These are phyloP conservation scores for Strix uralensis DNA, from an alignment of 2,113 vertebrate species.

Conservation along the genomic window DNA sequence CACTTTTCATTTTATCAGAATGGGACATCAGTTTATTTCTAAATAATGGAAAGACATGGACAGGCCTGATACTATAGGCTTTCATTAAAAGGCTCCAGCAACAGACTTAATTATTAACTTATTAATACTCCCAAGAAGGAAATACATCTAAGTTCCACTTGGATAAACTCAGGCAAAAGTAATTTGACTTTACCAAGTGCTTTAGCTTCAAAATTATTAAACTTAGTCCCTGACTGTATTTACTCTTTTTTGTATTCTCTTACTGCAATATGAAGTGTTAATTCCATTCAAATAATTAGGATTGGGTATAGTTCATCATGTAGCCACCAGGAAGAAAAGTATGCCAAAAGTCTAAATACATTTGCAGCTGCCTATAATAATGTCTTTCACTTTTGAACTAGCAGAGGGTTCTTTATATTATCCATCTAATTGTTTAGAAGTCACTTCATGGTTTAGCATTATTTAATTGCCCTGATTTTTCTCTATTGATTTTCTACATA, in stretches of 20 bases:
- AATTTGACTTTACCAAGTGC: neutral
- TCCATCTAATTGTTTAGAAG: neutral
- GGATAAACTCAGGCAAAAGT: neutral
- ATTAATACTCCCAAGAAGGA: neutral
- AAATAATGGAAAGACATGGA: neutral
- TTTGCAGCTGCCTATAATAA: neutral
- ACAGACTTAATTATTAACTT: neutral
- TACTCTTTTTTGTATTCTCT: neutral
- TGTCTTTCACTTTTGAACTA: neutral
- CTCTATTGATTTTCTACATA: neutral
- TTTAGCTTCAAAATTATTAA: neutral
- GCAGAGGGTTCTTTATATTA: neutral
- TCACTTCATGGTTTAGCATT: neutral
- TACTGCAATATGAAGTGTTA: neutral
- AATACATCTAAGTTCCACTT: neutral
- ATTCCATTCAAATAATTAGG: neutral
- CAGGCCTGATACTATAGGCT: neutral
- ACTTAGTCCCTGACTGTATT: neutral
- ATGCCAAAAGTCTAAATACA: neutral
- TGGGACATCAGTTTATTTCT: neutral
- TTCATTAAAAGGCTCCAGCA: neutral
- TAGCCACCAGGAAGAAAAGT: neutral
- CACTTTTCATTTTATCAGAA: neutral
- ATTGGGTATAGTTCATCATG: neutral
- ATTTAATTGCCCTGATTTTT: neutral